phyloP scores from a whole-genome alignment of 1,140 invertebrate genomes.

The Atta cephalotes region DNA sequence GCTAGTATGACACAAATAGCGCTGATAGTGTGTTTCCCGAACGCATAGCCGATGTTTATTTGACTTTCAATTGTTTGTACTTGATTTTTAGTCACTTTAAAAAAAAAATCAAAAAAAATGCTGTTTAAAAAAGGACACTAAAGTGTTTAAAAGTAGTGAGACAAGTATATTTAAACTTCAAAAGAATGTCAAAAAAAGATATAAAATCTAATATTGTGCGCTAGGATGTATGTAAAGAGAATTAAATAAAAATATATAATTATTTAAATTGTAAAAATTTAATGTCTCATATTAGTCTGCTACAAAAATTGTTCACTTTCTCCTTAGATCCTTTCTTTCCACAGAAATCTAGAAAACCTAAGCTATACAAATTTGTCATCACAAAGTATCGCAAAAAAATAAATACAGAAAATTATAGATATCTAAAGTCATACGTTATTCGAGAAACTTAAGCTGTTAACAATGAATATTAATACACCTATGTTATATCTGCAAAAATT shows the following conservation, averaged over 20 bases:
- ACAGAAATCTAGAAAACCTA: conserved; percentile 1
- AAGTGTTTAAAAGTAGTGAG: neutral
- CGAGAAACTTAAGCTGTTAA: neutral
- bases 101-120: neutral
- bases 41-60: too few species aligned
- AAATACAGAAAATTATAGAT: conserved; percentile 26
- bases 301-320: conserved; percentile 40
- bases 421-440: conserved; percentile 14
- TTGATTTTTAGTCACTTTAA: neutral
- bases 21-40: too few species aligned
- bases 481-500: neutral
- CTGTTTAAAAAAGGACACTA: neutral
- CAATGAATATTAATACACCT: neutral
- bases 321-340: neutral
- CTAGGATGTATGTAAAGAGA: neutral
- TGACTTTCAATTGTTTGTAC: neutral
- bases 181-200: neutral
- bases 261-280: conserved; percentile 50
- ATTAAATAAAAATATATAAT: conserved; percentile 10
- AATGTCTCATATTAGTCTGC: conserved; percentile 30
- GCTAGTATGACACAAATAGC: too few species aligned
- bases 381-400: conserved; percentile 24
- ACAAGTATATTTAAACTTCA: neutral
- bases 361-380: conserved; percentile 27
- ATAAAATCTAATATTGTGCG: neutral